Conservation (phyloP, 2,113 vertebrate genomes). For the Rissa tridactyla region DNA sequence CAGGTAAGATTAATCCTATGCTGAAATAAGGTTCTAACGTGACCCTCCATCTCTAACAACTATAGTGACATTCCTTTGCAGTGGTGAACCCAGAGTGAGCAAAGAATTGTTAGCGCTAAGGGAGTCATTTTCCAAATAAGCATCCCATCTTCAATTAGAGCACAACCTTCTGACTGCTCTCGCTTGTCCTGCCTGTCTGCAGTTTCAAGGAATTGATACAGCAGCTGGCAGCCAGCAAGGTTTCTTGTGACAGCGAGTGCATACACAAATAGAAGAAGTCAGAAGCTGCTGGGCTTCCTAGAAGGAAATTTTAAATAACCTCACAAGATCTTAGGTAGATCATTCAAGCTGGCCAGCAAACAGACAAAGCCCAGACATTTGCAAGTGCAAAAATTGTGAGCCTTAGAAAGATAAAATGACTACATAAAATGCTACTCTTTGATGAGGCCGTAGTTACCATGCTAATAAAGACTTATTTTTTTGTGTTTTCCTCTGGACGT, state of each 20-base stretch:
- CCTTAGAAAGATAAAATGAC: neutral
- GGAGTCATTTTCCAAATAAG: neutral
- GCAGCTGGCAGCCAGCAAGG: neutral
- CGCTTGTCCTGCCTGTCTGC: neutral
- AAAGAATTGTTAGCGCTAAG: neutral
- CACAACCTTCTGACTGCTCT: neutral
- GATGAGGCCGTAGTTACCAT: neutral
- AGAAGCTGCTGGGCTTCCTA: neutral
- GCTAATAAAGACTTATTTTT: neutral
- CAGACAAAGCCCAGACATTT: neutral
- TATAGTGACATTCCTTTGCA: neutral
- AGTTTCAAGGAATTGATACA: slow-evolving; percentile 3
- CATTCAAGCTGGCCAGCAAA: neutral
- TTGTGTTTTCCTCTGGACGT: neutral
- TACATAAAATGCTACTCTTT: neutral
- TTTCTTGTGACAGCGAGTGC: neutral
- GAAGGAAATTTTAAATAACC: neutral
- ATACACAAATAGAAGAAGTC: neutral
- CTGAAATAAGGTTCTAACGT: neutral
- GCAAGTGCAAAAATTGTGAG: neutral
- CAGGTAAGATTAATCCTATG: neutral
- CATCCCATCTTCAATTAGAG: neutral
- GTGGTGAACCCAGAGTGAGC: neutral
- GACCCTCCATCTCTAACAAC: neutral
- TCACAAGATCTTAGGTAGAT: neutral